A percentile compares a stretch with the other conserved stretches of the same genome.
Conservation (phyloP, 2,113 vertebrate genomes). For the Cottus gobio region DNA sequence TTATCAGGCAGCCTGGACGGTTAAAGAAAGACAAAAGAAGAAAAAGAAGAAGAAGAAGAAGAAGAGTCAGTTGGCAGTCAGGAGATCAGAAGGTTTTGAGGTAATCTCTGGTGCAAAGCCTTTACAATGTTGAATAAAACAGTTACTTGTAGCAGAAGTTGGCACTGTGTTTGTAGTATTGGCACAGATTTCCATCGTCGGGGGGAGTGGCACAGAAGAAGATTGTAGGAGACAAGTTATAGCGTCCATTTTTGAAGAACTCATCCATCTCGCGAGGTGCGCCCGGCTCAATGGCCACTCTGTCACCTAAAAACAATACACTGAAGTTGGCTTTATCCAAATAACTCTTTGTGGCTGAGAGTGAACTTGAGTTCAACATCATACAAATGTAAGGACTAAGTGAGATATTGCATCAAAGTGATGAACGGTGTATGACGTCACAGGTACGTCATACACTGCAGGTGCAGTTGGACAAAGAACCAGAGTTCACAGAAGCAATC, state of each 20-base stretch:
- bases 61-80: background rate
- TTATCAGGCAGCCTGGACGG: constrained; percentile 90
- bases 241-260: constrained; percentile 91
- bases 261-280: constrained; percentile 91
- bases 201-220: constrained; percentile 97
- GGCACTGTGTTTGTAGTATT: constrained; percentile 92
- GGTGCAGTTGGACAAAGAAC: background rate
- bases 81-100: background rate
- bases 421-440: background rate
- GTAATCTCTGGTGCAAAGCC: constrained; percentile 15
- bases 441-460: too few species aligned
- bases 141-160: constrained; percentile 95
- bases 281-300: constrained; percentile 94
- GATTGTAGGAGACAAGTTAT: constrained; percentile 93
- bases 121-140: background rate
- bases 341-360: background rate
- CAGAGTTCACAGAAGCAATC: background rate
- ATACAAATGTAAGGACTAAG: background rate
- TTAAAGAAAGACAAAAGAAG: constrained; percentile 6
- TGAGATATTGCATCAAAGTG: background rate
- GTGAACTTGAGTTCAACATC: background rate
- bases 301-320: constrained; percentile 84
- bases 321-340: background rate
- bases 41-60: background rate
- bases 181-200: constrained; percentile 92